Evolutionary conservation across 2,113 vertebrate genomes (phyloP).

Genomic region (Abramis brama): DNA sequence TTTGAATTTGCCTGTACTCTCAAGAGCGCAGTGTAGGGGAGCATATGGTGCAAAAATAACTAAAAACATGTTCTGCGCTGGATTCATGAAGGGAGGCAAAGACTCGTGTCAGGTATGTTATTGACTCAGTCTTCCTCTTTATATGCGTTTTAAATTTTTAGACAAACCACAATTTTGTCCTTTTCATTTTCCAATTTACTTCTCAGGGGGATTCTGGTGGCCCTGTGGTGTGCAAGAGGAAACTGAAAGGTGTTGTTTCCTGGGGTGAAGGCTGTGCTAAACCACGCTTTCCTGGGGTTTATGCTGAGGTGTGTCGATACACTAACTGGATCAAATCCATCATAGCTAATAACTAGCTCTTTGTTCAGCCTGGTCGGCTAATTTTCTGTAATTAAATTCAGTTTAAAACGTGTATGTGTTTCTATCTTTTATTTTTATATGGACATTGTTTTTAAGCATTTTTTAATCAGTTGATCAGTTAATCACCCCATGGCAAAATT

Average conservation of each 20-base stretch:
- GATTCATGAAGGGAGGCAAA: not conserved
- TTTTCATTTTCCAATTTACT: not conserved
- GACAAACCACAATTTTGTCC: not conserved
- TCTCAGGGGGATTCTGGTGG: slow-evolving; percentile 36
- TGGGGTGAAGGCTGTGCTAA: not conserved
- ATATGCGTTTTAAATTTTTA: not conserved
- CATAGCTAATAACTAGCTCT: not conserved
- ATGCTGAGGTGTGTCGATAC: not conserved
- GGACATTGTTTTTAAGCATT: not conserved
- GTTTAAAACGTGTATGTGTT: not conserved
- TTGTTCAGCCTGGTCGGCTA: not conserved
- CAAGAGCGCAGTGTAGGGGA: rapidly evolving
- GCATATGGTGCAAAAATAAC: not conserved
- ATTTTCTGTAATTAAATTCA: not conserved
- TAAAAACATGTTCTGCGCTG: not conserved
- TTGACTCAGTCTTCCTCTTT: not conserved
- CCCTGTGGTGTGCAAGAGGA: not conserved
- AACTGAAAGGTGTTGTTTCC: slow-evolving; percentile 14
- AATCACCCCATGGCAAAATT: no score
- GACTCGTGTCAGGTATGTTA: not conserved
- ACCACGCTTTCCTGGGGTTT: not conserved
- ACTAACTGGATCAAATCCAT: not conserved
- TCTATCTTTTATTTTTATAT: not conserved
- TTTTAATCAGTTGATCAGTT: not conserved
- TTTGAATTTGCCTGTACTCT: not conserved